Evolutionary conservation across 2,888 invertebrate species (phyloP), one percentile per base, ranked within the genome.

Genomic region (Allophyes oxyacanthae): DNA sequence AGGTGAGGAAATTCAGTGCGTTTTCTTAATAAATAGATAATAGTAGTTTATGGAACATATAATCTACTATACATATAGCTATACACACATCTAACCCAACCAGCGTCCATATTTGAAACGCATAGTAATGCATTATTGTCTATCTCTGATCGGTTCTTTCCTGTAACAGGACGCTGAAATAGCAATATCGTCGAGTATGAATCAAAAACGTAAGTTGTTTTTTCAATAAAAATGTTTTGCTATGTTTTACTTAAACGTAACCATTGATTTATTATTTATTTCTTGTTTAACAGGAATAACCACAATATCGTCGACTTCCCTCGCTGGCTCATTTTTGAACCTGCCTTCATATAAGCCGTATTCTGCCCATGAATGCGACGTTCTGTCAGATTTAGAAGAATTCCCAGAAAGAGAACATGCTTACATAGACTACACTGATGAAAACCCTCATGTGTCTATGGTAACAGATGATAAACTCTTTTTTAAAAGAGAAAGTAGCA

Each of bases 281-380:
- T 38, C 7, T 32, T 20, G 4, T 20, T 42, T 54, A 60, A 20
- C 65, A 80, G 83, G 68, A 65, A n/a, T 75, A n/a, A 32, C 37
- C 8, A 77, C 82, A 14, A 75, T 72, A 3, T 89, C 89, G 0
- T 84, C 85, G 0, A 72, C 75, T 0, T 84, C 87, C 0, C 77
- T 88, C 0, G 86, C 88, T 0, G 89, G 89, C 0, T 90, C 90
- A 0, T 77, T 72, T 15, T 11, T 84, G 1, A 15, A 48, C 0
- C 61, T 87, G 0, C 83, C 87, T 0, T 59, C 58, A 26, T 66
- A 70, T 49, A 66, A 55, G 9, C 86, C 87, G 0, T 87, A 88
- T 45, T 82, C 80, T 0, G 75, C 52, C 4, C 78, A 81, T 10
- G 68, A 76, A 0, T 5, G 25, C 6, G 59, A 65, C 0, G 40